phyloP scores from a whole-genome alignment of 2,888 invertebrate species.

The Asteroscopus sphinx region DNA sequence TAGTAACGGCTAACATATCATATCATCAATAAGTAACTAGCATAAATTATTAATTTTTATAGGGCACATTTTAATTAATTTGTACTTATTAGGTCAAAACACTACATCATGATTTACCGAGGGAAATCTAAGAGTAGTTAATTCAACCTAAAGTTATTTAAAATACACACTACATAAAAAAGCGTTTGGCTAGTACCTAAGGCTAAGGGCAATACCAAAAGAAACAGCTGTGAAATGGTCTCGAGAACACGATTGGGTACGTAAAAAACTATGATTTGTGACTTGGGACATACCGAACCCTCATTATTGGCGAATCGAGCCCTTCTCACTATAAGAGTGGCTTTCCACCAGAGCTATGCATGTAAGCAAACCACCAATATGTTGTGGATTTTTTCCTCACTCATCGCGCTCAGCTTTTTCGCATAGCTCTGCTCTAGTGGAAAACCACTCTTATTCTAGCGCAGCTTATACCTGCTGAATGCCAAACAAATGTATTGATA shows the following conservation, averaged over 20 bases:
- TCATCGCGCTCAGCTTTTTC: too few relatives aligned
- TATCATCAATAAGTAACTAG: constrained; percentile 16
- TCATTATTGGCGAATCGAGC: neutral
- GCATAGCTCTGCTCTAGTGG: too few relatives aligned
- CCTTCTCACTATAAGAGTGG: constrained; percentile 2
- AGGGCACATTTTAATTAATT: constrained; percentile 44
- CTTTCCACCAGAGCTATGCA: too few relatives aligned
- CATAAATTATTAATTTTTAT: constrained; percentile 16
- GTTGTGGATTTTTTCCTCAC: too few relatives aligned
- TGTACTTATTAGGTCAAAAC: constrained; percentile 50
- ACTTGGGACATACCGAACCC: neutral
- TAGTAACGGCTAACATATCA: constrained; percentile 14
- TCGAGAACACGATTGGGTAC: neutral
- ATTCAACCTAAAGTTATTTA: constrained; percentile 31
- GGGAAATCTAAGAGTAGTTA: constrained; percentile 48
- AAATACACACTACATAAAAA: constrained; percentile 8
- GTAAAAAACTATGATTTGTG: constrained; percentile 19
- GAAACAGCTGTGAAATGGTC: constrained; percentile 1
- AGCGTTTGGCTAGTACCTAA: constrained; percentile 6
- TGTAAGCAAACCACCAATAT: too few relatives aligned
- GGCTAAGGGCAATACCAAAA: neutral
- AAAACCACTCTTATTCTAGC: too few relatives aligned
- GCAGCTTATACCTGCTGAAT: constrained; percentile 1
- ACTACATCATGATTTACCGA: constrained; percentile 51
- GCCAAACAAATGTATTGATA: constrained; percentile 5